Conservation (phyloP, 2,888 invertebrate genomes). For the Fragum whitleyi region DNA sequence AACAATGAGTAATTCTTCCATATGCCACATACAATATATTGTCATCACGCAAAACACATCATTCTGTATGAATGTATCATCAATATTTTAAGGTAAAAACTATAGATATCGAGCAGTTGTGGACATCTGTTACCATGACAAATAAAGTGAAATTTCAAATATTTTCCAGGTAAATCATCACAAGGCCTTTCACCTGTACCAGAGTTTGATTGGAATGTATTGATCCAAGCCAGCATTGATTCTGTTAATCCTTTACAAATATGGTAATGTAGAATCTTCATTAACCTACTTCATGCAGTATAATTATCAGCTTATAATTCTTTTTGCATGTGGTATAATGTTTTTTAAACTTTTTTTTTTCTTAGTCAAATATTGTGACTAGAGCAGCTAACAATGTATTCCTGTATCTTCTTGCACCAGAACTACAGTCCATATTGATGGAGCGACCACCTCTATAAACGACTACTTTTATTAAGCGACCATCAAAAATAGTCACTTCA, state of each 20-base stretch:
- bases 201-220: conserved; percentile 24
- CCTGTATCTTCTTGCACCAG: too few relatives aligned
- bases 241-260: not conserved
- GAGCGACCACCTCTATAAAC: too few relatives aligned
- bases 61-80: conserved; percentile 4
- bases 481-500: too few relatives aligned
- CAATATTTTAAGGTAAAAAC: conserved; percentile 2
- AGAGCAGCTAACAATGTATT: too few relatives aligned
- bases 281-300: conserved; percentile 3
- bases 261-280: too few relatives aligned
- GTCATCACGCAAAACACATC: not conserved
- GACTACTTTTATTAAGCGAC: too few relatives aligned
- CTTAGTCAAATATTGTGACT: too few relatives aligned
- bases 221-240: conserved; percentile 15
- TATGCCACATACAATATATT: not conserved
- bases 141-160: conserved; percentile 4
- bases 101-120: not conserved
- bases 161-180: conserved; percentile 15
- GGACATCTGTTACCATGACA: conserved; percentile 23
- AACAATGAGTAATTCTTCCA: conserved; percentile 11
- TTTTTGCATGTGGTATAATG: too few relatives aligned
- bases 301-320: too few relatives aligned
- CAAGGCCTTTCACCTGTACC: conserved; percentile 15
- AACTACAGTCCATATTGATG: too few relatives aligned
- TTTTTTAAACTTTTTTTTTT: too few relatives aligned